These are phyloP conservation scores for Perccottus glenii DNA, from an alignment of 2,113 vertebrate genomes.

Conservation along the genomic window DNA sequence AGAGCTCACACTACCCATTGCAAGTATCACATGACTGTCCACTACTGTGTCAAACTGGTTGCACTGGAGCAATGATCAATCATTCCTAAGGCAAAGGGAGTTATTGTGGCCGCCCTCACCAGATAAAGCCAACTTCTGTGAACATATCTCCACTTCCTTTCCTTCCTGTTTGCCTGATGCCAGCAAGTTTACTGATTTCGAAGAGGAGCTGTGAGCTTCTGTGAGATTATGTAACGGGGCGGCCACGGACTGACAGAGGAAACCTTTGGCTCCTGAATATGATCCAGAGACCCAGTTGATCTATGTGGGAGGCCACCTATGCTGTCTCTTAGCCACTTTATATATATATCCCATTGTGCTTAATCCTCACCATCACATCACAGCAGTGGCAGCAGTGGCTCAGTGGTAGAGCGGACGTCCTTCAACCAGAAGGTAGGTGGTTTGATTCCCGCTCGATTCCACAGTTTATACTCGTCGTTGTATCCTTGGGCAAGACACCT, in stretches of 20 bases:
- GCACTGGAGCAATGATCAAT: too few species aligned
- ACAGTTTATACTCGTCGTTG: conserved; percentile 23
- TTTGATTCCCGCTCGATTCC: too few species aligned
- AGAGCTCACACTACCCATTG: too few species aligned
- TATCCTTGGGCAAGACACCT: conserved; percentile 2
- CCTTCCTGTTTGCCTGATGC: not conserved
- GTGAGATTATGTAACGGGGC: not conserved
- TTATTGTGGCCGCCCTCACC: not conserved
- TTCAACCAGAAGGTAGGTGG: not conserved
- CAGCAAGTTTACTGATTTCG: not conserved
- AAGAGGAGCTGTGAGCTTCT: not conserved
- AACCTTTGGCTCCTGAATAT: not conserved
- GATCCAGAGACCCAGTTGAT: not conserved
- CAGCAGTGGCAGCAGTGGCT: too few species aligned
- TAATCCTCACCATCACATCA: conserved; percentile 8
- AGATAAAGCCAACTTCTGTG: not conserved
- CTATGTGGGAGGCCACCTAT: too few species aligned
- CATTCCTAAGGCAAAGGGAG: not conserved
- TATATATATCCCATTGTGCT: conserved; percentile 3
- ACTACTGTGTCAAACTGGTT: too few species aligned
- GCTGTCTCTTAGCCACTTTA: not conserved
- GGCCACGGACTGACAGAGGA: not conserved
- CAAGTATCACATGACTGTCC: too few species aligned
- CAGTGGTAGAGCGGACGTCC: too few species aligned
- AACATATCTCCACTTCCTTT: not conserved